Evolutionary conservation across 1,140 invertebrate species (phyloP).

Genomic region (Geopemphigus sp.): DNA sequence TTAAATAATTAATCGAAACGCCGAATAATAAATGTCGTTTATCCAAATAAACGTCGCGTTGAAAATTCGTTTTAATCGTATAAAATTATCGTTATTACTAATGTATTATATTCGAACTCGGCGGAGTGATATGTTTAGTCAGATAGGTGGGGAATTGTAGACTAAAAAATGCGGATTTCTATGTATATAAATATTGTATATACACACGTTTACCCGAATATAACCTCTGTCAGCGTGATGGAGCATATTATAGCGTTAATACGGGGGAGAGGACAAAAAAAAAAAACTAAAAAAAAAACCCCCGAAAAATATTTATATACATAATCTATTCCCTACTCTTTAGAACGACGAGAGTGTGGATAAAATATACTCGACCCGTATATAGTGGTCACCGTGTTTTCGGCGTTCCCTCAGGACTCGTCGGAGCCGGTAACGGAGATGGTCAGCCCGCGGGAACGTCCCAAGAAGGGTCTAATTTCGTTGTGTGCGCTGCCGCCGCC

Average conservation of each 20-base stretch:
- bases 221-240: slow-evolving; percentile 37
- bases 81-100: no score
- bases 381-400: slow-evolving; percentile 47
- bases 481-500: slow-evolving; percentile 27
- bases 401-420: slow-evolving; percentile 46
- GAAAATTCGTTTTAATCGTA: no score
- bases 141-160: no score
- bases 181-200: no score
- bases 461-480: slow-evolving; percentile 48
- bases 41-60: no score
- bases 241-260: slow-evolving; percentile 26
- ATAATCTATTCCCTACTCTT: slow-evolving; percentile 42
- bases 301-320: background rate
- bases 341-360: background rate
- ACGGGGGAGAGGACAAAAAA: slow-evolving; percentile 19
- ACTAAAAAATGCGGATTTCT: background rate
- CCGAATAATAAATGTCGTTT: no score
- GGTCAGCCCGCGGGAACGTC: slow-evolving; percentile 46
- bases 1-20: no score
- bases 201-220: slow-evolving; percentile 28
- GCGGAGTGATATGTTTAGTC: no score
- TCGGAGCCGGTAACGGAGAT: slow-evolving; percentile 36
- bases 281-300: no score
- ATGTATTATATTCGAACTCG: no score
- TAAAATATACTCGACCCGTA: slow-evolving; percentile 30